Percentiles rank a stretch among this genome's conserved stretches.
Evolutionary conservation across 2,888 invertebrate genomes (phyloP).

Genomic region (Rhabditoides inermis): DNA sequence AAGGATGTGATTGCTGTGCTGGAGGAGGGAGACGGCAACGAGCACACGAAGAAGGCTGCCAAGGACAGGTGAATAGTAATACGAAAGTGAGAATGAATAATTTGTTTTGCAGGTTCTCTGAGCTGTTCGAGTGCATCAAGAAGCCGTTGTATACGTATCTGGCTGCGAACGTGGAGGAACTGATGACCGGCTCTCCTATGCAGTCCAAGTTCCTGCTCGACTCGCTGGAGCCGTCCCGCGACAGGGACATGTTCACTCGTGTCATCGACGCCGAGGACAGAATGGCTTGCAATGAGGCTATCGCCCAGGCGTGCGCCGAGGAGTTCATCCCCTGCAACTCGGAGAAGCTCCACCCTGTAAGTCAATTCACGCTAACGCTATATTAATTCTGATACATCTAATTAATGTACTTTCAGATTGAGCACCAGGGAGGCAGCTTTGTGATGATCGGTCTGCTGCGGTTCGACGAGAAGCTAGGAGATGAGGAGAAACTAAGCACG

Average conservation of each 20-base stretch:
- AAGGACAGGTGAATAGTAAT: constrained; percentile 11
- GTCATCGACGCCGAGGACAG: constrained; percentile 25
- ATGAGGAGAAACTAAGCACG: constrained; percentile 30
- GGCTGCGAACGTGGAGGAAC: constrained; percentile 42
- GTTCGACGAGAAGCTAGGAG: constrained; percentile 19
- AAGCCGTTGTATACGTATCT: constrained; percentile 37
- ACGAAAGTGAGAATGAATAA: not conserved
- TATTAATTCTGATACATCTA: not conserved
- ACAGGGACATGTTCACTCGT: constrained; percentile 36
- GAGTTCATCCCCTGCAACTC: constrained; percentile 45
- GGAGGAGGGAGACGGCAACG: constrained; percentile 20
- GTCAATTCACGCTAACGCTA: too few species aligned
- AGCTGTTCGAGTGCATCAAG: constrained; percentile 35
- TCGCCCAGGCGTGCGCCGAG: constrained; percentile 34
- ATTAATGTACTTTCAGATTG: constrained; percentile 14
- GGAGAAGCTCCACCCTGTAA: constrained; percentile 25
- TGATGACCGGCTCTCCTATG: too few species aligned
- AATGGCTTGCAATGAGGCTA: constrained; percentile 33
- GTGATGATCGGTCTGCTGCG: constrained; percentile 15
- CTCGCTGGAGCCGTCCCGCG: constrained; percentile 18
- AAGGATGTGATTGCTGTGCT: constrained; percentile 54
- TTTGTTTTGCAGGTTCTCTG: constrained; percentile 19
- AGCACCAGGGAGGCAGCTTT: constrained; percentile 23
- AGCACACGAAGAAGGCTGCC: constrained; percentile 22
- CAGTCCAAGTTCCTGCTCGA: constrained; percentile 18